A percentile compares a stretch with the other conserved stretches of the same genome.
Evolutionary conservation across 2,113 vertebrate genomes (phyloP).

Genomic region (Otis tarda): DNA sequence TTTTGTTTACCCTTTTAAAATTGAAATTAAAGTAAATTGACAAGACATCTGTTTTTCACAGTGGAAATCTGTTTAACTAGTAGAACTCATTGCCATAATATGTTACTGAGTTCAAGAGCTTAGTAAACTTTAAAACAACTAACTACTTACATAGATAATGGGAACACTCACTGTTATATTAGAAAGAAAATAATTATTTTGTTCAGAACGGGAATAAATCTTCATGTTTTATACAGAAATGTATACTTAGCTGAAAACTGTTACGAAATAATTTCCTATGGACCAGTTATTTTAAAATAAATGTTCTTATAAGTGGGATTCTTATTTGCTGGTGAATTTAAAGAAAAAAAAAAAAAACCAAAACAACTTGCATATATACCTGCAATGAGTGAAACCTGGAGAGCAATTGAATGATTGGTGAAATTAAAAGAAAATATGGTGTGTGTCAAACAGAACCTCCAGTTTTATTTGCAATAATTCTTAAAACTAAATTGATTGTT

Average conservation of each 20-base stretch:
- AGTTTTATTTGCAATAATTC: neutral
- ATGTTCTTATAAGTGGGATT: neutral
- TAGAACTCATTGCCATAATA: neutral
- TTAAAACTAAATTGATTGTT: neutral
- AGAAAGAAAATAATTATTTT: neutral
- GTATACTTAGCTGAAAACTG: neutral
- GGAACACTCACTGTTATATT: neutral
- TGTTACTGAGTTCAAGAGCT: neutral
- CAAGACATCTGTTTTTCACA: slow-evolving; percentile 4
- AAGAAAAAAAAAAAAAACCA: too few relatives aligned
- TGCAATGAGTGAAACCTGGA: neutral
- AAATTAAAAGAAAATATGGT: neutral
- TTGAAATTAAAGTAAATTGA: neutral
- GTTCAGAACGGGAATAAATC: neutral
- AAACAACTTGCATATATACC: neutral
- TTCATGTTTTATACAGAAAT: neutral
- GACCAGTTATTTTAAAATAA: neutral
- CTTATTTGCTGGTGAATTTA: neutral
- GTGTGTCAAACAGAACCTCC: neutral
- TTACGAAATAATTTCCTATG: neutral
- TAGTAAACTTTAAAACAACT: slow-evolving; percentile 13
- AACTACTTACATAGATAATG: neutral
- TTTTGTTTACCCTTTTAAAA: neutral
- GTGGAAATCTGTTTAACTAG: slow-evolving; percentile 1
- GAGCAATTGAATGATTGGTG: neutral